Base-by-base conservation (phyloP, 2,113 vertebrate species). In the Chitala chitala region DNA sequence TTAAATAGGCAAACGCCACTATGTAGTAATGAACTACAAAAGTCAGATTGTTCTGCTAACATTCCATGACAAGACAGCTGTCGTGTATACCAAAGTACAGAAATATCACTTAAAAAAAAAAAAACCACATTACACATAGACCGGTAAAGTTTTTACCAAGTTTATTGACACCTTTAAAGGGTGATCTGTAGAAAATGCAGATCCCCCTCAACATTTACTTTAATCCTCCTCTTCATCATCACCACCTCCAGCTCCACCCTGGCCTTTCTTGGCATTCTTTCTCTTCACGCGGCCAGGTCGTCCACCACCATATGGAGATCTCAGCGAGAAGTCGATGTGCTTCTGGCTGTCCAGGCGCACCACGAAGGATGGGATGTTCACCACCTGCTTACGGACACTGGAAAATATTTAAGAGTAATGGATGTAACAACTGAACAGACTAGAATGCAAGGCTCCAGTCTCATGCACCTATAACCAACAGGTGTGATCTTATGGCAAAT, bases 311-410 rank as follows among this genome's bases (percentile, higher is more conserved):
- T 96, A 96, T 0, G 94, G 94, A 10, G 94, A 96, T 31, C 94
- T 92, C 71, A 96, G 92, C 26, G 93, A 95, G 89, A 95, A 97
- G 87, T 97, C 94, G 0, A 96, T 97, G 88, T 97, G 95, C 82
- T 96, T 97, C 89, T 97, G 95, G 40, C 94, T 95, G 86, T 97
- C 95, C 89, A 97, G 87, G 40, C 94, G 93, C 66, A 97, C 95
- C 40, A 97, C 93, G 63, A 96, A 97, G 17, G 95, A 97, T 0
- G 94, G 94, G 85, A 97, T 95, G 85, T 97, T 97, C 81, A 96
- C 95, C 80, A 96, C 94, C 87, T 97, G 95, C 80, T 96, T 96
- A 66, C 94, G 93, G 65, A 96, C 95, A 77, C 95, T 96, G 81
- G 5, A 56, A 53, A 1, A 31, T 59, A 70, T 5, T 53, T 44